These are phyloP conservation scores for Agelaius tricolor DNA, from an alignment of 2,113 vertebrate genomes.

Conservation along the genomic window DNA sequence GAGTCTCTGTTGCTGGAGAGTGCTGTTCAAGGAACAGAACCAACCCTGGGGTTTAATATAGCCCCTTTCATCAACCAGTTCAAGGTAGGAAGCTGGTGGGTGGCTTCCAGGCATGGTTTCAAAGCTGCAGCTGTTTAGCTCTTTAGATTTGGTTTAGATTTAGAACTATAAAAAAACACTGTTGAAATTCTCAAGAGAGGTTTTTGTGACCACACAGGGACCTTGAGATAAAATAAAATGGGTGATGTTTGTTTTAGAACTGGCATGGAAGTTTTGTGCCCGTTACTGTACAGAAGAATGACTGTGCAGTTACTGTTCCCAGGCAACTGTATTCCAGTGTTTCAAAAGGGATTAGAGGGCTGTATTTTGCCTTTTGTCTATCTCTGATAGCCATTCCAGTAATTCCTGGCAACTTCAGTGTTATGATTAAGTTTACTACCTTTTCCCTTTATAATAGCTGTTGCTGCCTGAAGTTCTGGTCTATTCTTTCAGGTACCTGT, in stretches of 20 bases:
- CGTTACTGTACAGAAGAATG: background rate
- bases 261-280: background rate
- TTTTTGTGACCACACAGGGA: background rate
- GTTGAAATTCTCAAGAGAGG: background rate
- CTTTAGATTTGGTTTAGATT: background rate
- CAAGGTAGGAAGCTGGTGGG: constrained; percentile 76
- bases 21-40: constrained; percentile 89
- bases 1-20: constrained; percentile 87
- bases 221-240: background rate
- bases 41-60: constrained; percentile 91
- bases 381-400: background rate
- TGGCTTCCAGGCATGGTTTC: background rate
- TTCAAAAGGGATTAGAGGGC: background rate
- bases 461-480: background rate
- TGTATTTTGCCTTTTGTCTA: background rate
- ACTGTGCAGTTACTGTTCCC: background rate
- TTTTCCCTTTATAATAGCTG: background rate
- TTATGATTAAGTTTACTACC: background rate
- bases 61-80: constrained; percentile 98
- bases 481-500: constrained; percentile 84
- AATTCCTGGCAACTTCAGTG: background rate
- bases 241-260: background rate
- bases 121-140: background rate
- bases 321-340: background rate
- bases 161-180: background rate